A percentile compares a stretch with the other conserved stretches of the same genome.
Conservation (phyloP, 2,113 vertebrate genomes). For the Macquaria australasica region DNA sequence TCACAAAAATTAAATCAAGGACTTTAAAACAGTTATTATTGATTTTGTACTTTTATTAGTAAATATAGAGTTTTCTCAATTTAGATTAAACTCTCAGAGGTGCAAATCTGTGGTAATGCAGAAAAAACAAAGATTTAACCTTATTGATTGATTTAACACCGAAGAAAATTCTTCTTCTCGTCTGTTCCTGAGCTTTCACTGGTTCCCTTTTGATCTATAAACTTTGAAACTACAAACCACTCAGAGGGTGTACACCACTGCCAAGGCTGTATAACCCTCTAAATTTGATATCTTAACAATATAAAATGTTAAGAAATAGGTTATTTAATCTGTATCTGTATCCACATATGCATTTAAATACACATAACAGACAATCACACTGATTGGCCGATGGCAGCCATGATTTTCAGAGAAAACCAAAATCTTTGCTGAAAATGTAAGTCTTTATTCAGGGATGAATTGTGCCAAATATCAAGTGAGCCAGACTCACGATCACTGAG, state of each 20-base stretch:
- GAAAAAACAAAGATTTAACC: background rate
- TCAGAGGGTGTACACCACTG: background rate
- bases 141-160: background rate
- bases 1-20: background rate
- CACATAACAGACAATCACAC: too few relatives aligned
- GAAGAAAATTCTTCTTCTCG: background rate
- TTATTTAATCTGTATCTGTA: background rate
- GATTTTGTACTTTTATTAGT: conserved; percentile 1
- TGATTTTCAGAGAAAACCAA: too few relatives aligned
- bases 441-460: background rate
- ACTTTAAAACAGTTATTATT: background rate
- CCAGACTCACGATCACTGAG: background rate
- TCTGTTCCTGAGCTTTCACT: background rate
- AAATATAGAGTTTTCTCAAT: background rate
- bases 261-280: background rate
- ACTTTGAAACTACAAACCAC: background rate
- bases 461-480: background rate
- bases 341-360: too few relatives aligned
- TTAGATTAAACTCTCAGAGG: background rate
- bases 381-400: background rate
- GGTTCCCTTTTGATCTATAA: background rate
- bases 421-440: background rate
- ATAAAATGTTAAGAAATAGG: background rate
- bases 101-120: background rate
- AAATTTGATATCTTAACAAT: background rate